phyloP scores from a whole-genome alignment of 2,888 invertebrate genomes.

The Adela reaumurella region DNA sequence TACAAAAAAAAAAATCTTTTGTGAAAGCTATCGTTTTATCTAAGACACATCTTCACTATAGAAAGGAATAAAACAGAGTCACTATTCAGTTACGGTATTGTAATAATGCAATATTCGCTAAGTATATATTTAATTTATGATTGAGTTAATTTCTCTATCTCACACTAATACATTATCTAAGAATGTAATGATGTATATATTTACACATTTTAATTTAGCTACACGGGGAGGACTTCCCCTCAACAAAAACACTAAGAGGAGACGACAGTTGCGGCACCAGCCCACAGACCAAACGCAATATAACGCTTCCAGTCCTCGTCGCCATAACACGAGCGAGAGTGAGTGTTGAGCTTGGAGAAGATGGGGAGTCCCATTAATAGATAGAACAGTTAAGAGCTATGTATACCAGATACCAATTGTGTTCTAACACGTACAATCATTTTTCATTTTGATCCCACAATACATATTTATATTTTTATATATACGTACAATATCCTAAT shows the following conservation, averaged over 20 bases:
- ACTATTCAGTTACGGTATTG: background rate
- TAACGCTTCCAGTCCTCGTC: too few species aligned
- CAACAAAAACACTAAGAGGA: too few species aligned
- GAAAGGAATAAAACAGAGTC: background rate
- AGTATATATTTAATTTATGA: background rate
- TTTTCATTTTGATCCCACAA: constrained; percentile 53
- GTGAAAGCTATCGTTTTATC: too few species aligned
- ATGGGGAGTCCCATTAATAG: background rate
- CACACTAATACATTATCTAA: background rate
- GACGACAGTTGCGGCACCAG: too few species aligned
- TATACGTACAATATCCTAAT: constrained; percentile 42
- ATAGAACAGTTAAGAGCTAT: constrained; percentile 44
- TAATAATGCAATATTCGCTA: background rate
- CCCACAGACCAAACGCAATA: too few species aligned
- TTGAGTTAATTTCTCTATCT: background rate
- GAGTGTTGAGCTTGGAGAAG: too few species aligned
- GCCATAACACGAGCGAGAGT: too few species aligned
- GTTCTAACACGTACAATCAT: constrained; percentile 44
- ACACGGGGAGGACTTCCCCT: too few species aligned
- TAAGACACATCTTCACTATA: background rate
- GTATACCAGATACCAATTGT: constrained; percentile 51
- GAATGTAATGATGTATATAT: background rate
- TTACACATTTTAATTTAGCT: background rate
- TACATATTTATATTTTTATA: constrained; percentile 48
- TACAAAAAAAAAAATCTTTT: background rate